Evolutionary conservation across 2,113 vertebrate genomes (phyloP).

Genomic region (Crocuta crocuta): DNA sequence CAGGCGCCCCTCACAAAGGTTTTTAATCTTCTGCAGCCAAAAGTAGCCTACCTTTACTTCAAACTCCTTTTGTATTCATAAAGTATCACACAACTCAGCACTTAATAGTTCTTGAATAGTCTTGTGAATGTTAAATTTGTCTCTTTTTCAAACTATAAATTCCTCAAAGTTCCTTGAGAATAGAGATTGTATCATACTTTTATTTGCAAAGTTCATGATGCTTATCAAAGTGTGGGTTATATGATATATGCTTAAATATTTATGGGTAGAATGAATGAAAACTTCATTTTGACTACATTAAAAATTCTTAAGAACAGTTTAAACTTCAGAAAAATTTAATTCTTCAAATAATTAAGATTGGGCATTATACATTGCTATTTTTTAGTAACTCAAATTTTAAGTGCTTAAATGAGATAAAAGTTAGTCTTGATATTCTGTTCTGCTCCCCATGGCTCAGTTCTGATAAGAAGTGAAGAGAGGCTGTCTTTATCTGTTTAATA

Average conservation of each 20-base stretch:
- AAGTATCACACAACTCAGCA: background rate
- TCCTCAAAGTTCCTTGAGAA: background rate
- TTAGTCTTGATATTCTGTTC: slow-evolving; percentile 2
- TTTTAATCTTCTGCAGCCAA: background rate
- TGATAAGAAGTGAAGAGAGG: background rate
- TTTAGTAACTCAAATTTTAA: background rate
- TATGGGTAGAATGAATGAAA: background rate
- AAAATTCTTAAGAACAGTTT: background rate
- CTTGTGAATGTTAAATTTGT: background rate
- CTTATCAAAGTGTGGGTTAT: background rate
- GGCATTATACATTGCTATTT: background rate
- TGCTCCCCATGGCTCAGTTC: slow-evolving; percentile 8
- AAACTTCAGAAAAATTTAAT: slow-evolving; percentile 23
- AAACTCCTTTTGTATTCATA: background rate
- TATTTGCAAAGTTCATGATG: background rate
- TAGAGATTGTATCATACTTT: background rate
- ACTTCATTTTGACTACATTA: background rate
- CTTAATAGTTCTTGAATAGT: background rate
- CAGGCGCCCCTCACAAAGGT: background rate
- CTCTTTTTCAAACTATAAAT: background rate
- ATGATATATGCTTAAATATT: slow-evolving; percentile 16
- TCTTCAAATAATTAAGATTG: background rate
- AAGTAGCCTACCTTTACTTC: background rate
- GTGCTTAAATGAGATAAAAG: slow-evolving; percentile 28
- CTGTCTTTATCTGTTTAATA: background rate